Percentiles rank a stretch among this genome's conserved stretches.
Evolutionary conservation across 2,888 invertebrate species (phyloP).

Genomic region (Zhengitettix transpicula): DNA sequence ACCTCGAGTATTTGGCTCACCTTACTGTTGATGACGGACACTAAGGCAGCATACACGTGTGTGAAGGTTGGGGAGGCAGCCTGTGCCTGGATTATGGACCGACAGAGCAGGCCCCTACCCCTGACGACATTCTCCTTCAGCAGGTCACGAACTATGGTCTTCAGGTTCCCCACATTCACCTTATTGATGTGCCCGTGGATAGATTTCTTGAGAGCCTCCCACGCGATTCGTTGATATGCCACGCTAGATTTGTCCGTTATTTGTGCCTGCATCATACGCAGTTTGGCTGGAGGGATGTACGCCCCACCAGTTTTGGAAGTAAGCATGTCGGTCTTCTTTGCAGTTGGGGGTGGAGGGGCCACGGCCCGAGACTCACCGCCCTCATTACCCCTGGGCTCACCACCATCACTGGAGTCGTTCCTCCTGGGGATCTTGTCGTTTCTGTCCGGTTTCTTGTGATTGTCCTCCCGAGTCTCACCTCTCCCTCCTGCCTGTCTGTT

Average conservation of each 20-base stretch:
- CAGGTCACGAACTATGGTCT: slow-evolving; percentile 76
- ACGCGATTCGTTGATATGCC: slow-evolving; percentile 89
- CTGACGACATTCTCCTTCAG: slow-evolving; percentile 90
- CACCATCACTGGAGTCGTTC: too few relatives aligned
- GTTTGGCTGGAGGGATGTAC: slow-evolving; percentile 94
- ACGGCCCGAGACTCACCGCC: too few relatives aligned
- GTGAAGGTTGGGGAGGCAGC: slow-evolving; percentile 95
- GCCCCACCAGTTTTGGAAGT: slow-evolving; percentile 83
- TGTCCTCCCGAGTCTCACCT: too few relatives aligned
- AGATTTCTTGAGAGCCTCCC: slow-evolving; percentile 98
- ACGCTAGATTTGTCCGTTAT: slow-evolving; percentile 91
- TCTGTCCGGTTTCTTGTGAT: too few relatives aligned
- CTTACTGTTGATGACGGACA: slow-evolving; percentile 89
- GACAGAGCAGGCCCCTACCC: slow-evolving; percentile 80
- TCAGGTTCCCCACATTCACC: slow-evolving; percentile 88
- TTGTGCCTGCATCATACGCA: slow-evolving; percentile 87
- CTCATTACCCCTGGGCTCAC: too few relatives aligned
- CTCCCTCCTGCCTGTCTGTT: too few relatives aligned
- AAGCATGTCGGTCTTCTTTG: too few relatives aligned
- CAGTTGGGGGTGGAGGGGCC: too few relatives aligned
- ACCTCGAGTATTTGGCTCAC: too few relatives aligned
- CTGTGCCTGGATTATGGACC: slow-evolving; percentile 93
- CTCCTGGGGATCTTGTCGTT: too few relatives aligned
- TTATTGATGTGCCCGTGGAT: slow-evolving; percentile 97
- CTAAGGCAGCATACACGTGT: slow-evolving; percentile 91